Conservation (phyloP, 2,888 invertebrate species). For the Diploptera punctata region DNA sequence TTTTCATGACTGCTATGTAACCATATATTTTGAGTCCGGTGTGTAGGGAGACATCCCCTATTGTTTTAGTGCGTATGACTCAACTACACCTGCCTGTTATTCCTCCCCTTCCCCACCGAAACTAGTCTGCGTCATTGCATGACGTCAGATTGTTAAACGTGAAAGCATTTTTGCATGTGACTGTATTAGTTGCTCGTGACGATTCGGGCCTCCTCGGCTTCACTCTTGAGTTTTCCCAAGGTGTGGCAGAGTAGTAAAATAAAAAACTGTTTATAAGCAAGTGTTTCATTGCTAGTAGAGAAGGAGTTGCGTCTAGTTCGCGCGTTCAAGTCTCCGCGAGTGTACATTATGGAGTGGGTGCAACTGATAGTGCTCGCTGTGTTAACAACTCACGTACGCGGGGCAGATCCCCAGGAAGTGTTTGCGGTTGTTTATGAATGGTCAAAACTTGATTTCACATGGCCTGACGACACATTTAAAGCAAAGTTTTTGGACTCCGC, state of each 20-base stretch:
- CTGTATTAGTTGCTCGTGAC: conserved; percentile 4
- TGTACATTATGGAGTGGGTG: background rate
- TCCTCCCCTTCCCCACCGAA: background rate
- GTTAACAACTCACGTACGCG: background rate
- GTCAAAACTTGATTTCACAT: conserved; percentile 73
- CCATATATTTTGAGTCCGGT: too few relatives aligned
- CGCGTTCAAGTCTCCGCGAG: background rate
- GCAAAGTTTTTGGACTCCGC: conserved; percentile 62
- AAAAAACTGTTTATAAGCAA: conserved; percentile 15
- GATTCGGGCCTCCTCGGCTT: conserved; percentile 19
- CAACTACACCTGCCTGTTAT: too few relatives aligned
- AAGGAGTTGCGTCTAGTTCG: background rate
- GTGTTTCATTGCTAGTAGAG: background rate
- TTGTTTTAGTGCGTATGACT: background rate
- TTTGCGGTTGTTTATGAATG: conserved; percentile 77
- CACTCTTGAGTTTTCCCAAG: background rate
- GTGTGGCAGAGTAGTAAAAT: conserved; percentile 1
- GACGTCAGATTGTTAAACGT: conserved; percentile 8
- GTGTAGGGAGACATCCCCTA: background rate
- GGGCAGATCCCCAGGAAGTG: conserved; percentile 50
- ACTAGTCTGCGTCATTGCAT: background rate
- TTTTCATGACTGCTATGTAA: too few relatives aligned
- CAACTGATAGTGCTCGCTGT: background rate
- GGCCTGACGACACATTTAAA: conserved; percentile 65
- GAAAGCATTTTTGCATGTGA: background rate